Evolutionary conservation across 2,797 vertebrate genomes (phyloP), one percentile per base, ranked within the genome.

Genomic region (Sus cebifrons): DNA sequence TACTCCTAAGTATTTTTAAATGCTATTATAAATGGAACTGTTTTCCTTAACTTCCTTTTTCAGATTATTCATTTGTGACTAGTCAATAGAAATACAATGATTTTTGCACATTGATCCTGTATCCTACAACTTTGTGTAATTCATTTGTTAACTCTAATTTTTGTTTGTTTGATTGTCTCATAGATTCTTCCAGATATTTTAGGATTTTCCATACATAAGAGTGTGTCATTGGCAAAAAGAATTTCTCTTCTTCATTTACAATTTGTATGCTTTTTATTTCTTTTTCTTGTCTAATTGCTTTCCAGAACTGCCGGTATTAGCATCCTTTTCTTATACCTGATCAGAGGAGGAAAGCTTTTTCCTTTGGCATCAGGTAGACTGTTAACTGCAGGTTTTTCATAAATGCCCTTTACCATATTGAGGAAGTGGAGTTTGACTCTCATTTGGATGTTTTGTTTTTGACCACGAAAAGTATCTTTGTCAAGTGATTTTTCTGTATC

Each of bases 391-490:
- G 9, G 44, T 7, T 60, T 90, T 86, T 75, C 60, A 62, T 29
- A 68, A 81, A 75, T 56, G 20, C 1, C 18, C 29, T 58, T 68
- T 25, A 36, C 13, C 18, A 40, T 11, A 56, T 40, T 89, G 23
- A 89, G 21, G 20, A 94, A 49, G 62, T 58, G 44, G 12, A 52
- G 21, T 32, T 56, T 84, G 36, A 58, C 65, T 18, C 11, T 83
- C 23, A 21, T 73, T 77, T 84, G 27, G 74, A 49, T 36, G 52
- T 62, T 87, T 73, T 60, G 17, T 70, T 27, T 86, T 70, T 64
- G 91, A 74, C 82, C 67, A 62, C 83, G 77, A 91, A 74, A 40
- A 13, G 14, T 68, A 86, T 74, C 54, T 86, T 96, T 94, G 16
- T 70, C 60, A 64, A 86, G 87, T 68, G 27, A 60, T 56, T 87